A percentile compares a stretch with the other conserved stretches of the same genome.
These are phyloP conservation scores for Clupea harengus DNA, from an alignment of 2,113 vertebrate genomes.

Conservation along the genomic window DNA sequence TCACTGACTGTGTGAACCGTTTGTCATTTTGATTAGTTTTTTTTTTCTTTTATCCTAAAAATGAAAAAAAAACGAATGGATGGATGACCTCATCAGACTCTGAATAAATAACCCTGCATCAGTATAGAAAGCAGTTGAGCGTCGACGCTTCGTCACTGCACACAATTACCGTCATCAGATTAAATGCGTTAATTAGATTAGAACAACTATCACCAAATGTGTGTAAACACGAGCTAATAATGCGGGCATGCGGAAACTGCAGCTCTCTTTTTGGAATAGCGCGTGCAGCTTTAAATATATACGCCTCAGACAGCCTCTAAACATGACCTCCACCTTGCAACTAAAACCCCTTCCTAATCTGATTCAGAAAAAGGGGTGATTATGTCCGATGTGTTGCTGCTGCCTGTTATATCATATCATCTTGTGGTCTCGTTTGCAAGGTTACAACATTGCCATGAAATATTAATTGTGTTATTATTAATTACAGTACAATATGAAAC, in stretches of 20 bases:
- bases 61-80: neutral
- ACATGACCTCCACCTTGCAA: neutral
- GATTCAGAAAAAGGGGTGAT: neutral
- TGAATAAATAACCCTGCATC: neutral
- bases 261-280: neutral
- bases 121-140: neutral
- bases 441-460: constrained; percentile 50
- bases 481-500: constrained; percentile 51
- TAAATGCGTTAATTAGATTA: constrained; percentile 9
- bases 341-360: neutral
- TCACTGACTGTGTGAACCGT: neutral
- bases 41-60: neutral
- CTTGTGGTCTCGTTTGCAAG: constrained; percentile 12
- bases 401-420: constrained; percentile 20
- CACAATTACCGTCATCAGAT: constrained; percentile 6
- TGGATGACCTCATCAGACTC: neutral
- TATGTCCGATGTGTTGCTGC: neutral
- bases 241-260: neutral
- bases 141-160: constrained; percentile 30
- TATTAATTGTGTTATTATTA: constrained; percentile 56
- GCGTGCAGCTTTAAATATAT: neutral
- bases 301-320: neutral
- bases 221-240: neutral
- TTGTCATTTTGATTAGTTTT: neutral
- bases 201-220: neutral